phyloP scores from a whole-genome alignment of 2,888 invertebrate species.

The Erebia palarica region DNA sequence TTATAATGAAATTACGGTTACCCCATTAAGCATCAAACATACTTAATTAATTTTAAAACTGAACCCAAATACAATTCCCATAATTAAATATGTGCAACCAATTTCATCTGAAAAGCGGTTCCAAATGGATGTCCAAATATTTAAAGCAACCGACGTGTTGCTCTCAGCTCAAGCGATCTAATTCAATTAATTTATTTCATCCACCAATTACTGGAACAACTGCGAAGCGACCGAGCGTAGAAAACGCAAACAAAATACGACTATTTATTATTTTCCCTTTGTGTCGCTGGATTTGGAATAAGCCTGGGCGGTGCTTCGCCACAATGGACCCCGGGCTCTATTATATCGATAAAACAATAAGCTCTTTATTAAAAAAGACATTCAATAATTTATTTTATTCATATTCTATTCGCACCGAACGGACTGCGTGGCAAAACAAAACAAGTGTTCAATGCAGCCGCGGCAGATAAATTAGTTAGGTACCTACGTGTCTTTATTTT shows the following conservation, averaged over 20 bases:
- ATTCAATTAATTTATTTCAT: conserved; percentile 78
- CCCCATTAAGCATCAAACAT: conserved; percentile 11
- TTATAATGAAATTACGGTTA: conserved; percentile 15
- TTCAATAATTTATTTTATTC: conserved; percentile 81
- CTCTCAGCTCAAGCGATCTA: conserved; percentile 66
- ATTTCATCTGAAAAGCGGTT: conserved; percentile 56
- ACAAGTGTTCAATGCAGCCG: conserved; percentile 60
- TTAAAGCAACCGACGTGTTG: conserved; percentile 67
- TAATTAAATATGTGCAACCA: conserved; percentile 52
- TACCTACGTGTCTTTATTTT: neutral
- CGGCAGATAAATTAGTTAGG: conserved; percentile 42
- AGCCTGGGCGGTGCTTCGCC: conserved; percentile 66
- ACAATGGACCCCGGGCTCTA: conserved; percentile 64
- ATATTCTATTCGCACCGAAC: conserved; percentile 73
- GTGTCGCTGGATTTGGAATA: conserved; percentile 59
- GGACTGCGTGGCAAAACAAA: conserved; percentile 57
- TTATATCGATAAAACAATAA: conserved; percentile 79
- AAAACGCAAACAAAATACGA: conserved; percentile 74
- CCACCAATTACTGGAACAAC: conserved; percentile 76
- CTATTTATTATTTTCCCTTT: conserved; percentile 80
- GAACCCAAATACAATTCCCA: conserved; percentile 24
- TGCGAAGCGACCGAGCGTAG: conserved; percentile 72
- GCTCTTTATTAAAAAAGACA: conserved; percentile 80
- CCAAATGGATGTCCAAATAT: conserved; percentile 69
- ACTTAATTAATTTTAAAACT: neutral